These are phyloP conservation scores for Agonopterix subpropinquella DNA, from an alignment of 2,888 invertebrate species.

Conservation along the genomic window DNA sequence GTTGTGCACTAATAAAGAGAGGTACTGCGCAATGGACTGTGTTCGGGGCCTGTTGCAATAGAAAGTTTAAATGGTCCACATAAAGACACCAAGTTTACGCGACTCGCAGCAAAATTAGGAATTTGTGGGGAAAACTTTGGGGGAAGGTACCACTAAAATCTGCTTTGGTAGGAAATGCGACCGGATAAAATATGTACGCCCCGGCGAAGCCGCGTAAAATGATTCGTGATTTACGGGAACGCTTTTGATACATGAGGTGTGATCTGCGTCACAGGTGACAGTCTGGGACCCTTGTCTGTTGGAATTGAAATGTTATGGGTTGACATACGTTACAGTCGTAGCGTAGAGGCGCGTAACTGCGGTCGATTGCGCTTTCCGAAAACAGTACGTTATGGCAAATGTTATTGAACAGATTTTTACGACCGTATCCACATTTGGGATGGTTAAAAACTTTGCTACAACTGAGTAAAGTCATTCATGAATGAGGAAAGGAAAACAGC, in stretches of 20 bases:
- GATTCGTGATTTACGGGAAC: constrained; percentile 55
- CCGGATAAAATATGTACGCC: constrained; percentile 44
- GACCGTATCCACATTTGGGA: not conserved
- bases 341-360: not conserved
- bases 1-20: constrained; percentile 2
- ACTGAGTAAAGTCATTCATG: no score
- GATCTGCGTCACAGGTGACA: constrained; percentile 25
- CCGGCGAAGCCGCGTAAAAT: constrained; percentile 37
- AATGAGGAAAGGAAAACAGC: no score
- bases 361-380: no score
- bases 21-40: not conserved
- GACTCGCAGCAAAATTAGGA: not conserved
- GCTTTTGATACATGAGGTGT: constrained; percentile 48
- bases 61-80: no score
- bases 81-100: no score
- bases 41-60: not conserved
- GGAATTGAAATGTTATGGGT: constrained; percentile 40
- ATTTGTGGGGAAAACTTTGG: constrained; percentile 5
- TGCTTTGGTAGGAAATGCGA: constrained; percentile 29
- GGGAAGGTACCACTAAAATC: not conserved
- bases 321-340: not conserved
- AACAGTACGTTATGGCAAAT: not conserved
- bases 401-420: not conserved
- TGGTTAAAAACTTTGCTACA: no score
- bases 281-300: constrained; percentile 24